Evolutionary conservation across 2,888 invertebrate species (phyloP).

Genomic region (Eucera pruinosa): DNA sequence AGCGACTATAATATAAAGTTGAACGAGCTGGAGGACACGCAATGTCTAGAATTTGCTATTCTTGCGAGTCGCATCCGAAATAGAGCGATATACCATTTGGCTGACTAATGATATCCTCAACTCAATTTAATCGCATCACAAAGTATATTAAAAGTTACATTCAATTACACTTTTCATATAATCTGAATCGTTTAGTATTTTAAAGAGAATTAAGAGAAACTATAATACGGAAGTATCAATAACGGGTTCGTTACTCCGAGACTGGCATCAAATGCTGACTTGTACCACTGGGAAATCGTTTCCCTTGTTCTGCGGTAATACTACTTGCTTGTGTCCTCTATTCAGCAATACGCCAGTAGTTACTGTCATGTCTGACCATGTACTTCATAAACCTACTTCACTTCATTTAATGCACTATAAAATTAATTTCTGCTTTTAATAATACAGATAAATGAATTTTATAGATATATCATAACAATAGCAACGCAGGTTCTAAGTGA

Average conservation of each 20-base stretch:
- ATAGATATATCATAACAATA: background rate
- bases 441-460: background rate
- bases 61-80: conserved; percentile 35
- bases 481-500: conserved; percentile 10
- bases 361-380: conserved; percentile 21
- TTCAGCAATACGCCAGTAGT: conserved; percentile 7
- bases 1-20: conserved; percentile 66
- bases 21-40: conserved; percentile 69
- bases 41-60: conserved; percentile 67
- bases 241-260: conserved; percentile 37
- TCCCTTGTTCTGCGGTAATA: conserved; percentile 46
- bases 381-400: conserved; percentile 2
- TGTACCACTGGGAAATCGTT: conserved; percentile 55
- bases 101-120: conserved; percentile 23
- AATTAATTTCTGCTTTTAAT: background rate
- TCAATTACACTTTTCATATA: background rate
- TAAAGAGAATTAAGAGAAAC: conserved; percentile 1
- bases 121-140: background rate
- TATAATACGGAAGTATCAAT: conserved; percentile 15
- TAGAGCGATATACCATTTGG: conserved; percentile 31
- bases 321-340: conserved; percentile 37
- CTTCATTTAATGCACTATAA: background rate
- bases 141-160: background rate
- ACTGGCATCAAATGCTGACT: conserved; percentile 48
- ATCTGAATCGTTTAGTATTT: background rate